phyloP scores from a whole-genome alignment of 1,140 invertebrate genomes.

The Caenorhabditis remanei region DNA sequence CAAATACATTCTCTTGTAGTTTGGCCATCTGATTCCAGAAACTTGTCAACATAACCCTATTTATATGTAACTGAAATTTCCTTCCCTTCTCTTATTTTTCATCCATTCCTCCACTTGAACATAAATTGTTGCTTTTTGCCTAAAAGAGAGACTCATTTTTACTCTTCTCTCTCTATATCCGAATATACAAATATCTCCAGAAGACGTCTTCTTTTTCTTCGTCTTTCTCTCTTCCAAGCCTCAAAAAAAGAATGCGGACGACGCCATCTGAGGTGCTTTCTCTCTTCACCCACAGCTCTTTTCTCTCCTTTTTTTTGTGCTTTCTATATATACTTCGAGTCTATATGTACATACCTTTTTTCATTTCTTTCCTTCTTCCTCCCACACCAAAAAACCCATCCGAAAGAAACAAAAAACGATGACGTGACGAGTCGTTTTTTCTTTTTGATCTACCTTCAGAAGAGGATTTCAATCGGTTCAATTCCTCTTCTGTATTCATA shows the following conservation, averaged over 20 bases:
- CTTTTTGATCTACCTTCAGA: neutral
- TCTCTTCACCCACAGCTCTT: neutral
- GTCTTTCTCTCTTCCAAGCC: slow-evolving; percentile 6
- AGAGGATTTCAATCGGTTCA: slow-evolving; percentile 17
- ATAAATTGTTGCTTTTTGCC: neutral
- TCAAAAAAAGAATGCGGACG: neutral
- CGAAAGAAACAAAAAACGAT: neutral
- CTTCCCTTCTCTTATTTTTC: too few species aligned
- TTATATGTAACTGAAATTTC: too few species aligned
- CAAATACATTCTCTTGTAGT: too few species aligned
- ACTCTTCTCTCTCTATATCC: neutral
- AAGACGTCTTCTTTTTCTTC: slow-evolving; percentile 4
- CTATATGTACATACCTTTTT: slow-evolving; percentile 2
- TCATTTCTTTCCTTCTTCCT: neutral
- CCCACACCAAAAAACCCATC: neutral
- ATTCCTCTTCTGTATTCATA: neutral
- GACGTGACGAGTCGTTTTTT: neutral
- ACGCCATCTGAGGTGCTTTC: slow-evolving; percentile 42
- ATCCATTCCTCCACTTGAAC: neutral
- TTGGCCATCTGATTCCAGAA: too few species aligned
- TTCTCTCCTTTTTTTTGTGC: slow-evolving; percentile 7
- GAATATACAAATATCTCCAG: slow-evolving; percentile 35
- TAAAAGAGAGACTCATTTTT: neutral
- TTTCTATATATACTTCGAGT: neutral
- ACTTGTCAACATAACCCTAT: too few species aligned